A percentile compares a stretch with the other conserved stretches of the same genome.
Conservation (phyloP, 2,888 invertebrate genomes). For the Sesia apiformis region DNA sequence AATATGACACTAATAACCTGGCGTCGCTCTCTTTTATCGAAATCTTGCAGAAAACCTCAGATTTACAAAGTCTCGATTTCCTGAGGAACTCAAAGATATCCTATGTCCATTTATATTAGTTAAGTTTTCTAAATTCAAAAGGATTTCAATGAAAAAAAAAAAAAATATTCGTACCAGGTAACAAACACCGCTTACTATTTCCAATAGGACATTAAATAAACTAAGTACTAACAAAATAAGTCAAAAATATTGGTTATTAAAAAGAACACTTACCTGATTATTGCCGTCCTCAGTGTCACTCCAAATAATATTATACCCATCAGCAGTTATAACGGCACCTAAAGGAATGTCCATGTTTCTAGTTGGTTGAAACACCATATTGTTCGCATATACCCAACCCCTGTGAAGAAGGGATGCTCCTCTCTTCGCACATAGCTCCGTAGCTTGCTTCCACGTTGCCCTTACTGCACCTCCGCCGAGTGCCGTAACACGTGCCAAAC, state of each 20-base stretch:
- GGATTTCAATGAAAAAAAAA: too few species aligned
- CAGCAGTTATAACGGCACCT: constrained; percentile 30
- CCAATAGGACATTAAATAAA: too few species aligned
- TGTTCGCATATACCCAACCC: constrained; percentile 60
- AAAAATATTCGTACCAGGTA: too few species aligned
- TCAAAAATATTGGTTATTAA: not conserved
- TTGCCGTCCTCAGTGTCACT: constrained; percentile 27
- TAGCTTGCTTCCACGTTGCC: constrained; percentile 53
- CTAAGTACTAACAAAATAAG: too few species aligned
- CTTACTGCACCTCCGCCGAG: constrained; percentile 39
- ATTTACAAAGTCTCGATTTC: too few species aligned
- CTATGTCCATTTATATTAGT: too few species aligned
- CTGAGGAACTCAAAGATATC: too few species aligned
- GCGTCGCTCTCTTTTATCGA: too few species aligned
- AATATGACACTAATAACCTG: too few species aligned
- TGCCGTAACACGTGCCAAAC: constrained; percentile 32
- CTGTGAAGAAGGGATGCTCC: constrained; percentile 43
- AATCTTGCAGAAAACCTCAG: too few species aligned
- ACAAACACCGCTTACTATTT: too few species aligned
- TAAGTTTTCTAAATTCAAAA: too few species aligned
- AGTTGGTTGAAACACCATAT: constrained; percentile 21
- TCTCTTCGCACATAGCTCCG: constrained; percentile 34
- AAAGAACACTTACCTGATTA: constrained; percentile 20
- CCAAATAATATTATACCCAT: constrained; percentile 16
- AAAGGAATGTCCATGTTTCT: constrained; percentile 31